Base-by-base conservation (phyloP, 2,113 vertebrate species). In the Boulengeromyrus knoepffleri region DNA sequence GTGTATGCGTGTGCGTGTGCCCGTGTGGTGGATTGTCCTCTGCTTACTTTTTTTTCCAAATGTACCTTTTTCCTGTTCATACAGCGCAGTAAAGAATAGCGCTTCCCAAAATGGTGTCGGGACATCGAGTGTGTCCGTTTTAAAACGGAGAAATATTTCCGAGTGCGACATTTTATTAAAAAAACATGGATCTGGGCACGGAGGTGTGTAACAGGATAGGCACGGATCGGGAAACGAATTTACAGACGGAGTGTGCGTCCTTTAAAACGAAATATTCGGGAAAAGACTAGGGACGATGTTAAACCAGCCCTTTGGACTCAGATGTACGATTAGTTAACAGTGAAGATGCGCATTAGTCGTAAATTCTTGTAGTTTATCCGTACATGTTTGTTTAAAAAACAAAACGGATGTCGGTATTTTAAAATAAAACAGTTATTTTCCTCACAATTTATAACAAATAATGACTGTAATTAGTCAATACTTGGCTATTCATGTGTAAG, bases 101-200 rank as follows among this genome's bases (percentile, higher is more conserved):
- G 93, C 90, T 94, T 94, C 95, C 94, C 94, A 95, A 95, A 95
- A 95, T 95, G 95, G 95, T 95, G 95, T 94, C 94, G 94, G 93
- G 92, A 93, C 94, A 93, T 93, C 92, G 62, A 86, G 92, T 94
- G 94, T 94, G 94, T 94, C 94, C 94, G 91, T 95, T 94, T 93
- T 94, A 77, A 90, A 47, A 39, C 80, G n/a, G 53, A 84, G 36
- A 24, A 66, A 89, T 86, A 39, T 80, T 66, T 70, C 15, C 10
- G n/a, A 58, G 84, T 90, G 84, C 89, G 49, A 56, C 53, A 36
- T 80, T 89, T 86, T 47, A 86, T 86, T 49, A n/a, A 31, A 90
- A 85, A 90, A 86, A 70, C 56, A 62, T 49, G 39, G 21, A 77
- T 50, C 19, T 50, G 47, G n/a, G 46, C 27, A 89, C 46, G 36